Evolutionary conservation across 2,113 vertebrate species (phyloP), one percentile per base, ranked within the genome.

Genomic region (Nesoenas mayeri): DNA sequence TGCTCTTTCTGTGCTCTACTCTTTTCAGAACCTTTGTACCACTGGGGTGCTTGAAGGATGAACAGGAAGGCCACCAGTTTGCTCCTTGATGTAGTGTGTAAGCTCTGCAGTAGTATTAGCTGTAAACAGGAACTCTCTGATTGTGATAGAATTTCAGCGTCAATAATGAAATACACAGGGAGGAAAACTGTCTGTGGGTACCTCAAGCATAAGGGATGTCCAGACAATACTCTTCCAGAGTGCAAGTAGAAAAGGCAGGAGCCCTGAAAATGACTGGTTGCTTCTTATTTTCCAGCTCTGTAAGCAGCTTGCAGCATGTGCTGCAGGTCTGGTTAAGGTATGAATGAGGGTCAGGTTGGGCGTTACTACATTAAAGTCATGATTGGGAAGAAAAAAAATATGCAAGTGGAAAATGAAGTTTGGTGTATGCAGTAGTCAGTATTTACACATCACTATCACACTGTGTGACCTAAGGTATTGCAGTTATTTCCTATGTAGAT

Each of bases 11-110:
- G 38, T 5, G 7, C 38, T 82, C 92, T 38, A 25, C 56, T 60
- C 82, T 91, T 94, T 92, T 65, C 83, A 58, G 64, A 94, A 67
- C 72, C 78, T 80, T 47, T 65, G 78, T 86, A 54, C 32, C 64
- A 71, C 58, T 88, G 90, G 91, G 85, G 77, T 9, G 31, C 79
- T 57, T 60, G 82, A 51, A 88, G 69, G 32, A 77, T 87, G 28
- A 36, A 13, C 82, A 65, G n/a, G 71, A 83, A 60, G 62, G 51
- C 88, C 83, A 78, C 81, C 66, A 75, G n/a, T 85, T 92, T 67
- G 21, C 34, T 79, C 38, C 75, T 66, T 80, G 38, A 24, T 42
- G 18, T 60, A 86, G 12, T 34, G 20, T 71, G 93, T 94, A 83
- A 96, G 4, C 66, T 81, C 90, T 93, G 67, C 58, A n/a, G 11